phyloP scores from a whole-genome alignment of 92 coral and sea anemone species.

The Nematostella vectensis region DNA sequence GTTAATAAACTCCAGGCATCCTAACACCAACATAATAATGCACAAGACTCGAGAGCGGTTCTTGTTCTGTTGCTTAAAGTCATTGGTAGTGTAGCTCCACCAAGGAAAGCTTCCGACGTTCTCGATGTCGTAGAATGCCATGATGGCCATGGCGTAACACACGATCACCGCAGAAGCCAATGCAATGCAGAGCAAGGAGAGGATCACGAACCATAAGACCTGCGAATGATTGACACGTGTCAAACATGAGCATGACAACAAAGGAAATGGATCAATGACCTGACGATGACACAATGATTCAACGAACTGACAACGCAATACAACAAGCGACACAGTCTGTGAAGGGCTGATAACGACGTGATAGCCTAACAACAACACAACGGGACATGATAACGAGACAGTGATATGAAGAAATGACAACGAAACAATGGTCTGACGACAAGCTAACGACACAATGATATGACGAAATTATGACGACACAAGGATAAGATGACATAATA shows the following conservation, averaged over 20 bases:
- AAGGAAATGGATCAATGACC: not conserved
- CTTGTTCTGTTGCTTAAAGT: constrained; percentile 5
- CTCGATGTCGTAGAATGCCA: constrained; percentile 1
- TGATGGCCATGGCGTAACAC: constrained; percentile 20
- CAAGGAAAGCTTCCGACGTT: constrained; percentile 11
- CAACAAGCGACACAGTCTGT: too few relatives aligned
- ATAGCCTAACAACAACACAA: too few relatives aligned
- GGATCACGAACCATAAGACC: constrained; percentile 22
- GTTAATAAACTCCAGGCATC: constrained; percentile 15
- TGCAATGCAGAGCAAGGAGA: constrained; percentile 9
- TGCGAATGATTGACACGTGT: too few relatives aligned
- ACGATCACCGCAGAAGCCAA: constrained; percentile 9
- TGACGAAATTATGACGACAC: too few relatives aligned
- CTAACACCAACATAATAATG: constrained; percentile 10
- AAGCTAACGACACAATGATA: too few relatives aligned
- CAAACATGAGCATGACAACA: not conserved
- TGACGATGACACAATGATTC: too few relatives aligned
- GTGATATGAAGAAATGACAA: too few relatives aligned
- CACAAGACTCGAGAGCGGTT: constrained; percentile 12
- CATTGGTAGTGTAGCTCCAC: constrained; percentile 3
- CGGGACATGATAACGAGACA: too few relatives aligned
- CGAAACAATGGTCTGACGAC: too few relatives aligned
- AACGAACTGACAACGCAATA: too few relatives aligned
- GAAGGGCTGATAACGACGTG: too few relatives aligned
- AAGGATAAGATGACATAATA: too few relatives aligned